Conservation (phyloP, 2,888 invertebrate species). For the Tenodera sinensis region DNA sequence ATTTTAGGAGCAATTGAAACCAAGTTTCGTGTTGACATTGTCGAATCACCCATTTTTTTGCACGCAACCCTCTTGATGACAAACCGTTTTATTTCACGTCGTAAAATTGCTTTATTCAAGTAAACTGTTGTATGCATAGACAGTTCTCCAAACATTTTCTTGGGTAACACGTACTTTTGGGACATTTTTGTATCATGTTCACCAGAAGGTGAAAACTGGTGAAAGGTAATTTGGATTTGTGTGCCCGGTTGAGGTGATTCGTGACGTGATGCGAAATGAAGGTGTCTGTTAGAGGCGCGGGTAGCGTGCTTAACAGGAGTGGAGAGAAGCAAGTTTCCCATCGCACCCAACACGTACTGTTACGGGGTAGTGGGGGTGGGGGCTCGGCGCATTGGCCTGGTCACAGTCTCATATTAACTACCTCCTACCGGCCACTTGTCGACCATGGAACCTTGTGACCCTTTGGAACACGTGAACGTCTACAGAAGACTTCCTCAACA, state of each 20-base stretch:
- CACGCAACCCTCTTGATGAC: too few species aligned
- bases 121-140: too few species aligned
- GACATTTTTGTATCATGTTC: neutral
- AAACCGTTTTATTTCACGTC: too few species aligned
- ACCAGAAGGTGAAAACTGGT: neutral
- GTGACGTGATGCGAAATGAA: neutral
- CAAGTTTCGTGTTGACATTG: too few species aligned
- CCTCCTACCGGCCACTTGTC: neutral
- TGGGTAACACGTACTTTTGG: neutral
- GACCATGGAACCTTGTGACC: conserved; percentile 28
- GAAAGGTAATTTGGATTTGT: neutral
- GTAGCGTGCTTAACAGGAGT: neutral
- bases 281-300: neutral
- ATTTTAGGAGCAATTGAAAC: too few species aligned
- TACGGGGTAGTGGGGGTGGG: neutral
- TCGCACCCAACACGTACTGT: conserved; percentile 16
- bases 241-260: neutral
- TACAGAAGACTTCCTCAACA: conserved; percentile 26
- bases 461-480: conserved; percentile 25
- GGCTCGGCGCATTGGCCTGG: neutral
- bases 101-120: too few species aligned
- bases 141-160: too few species aligned
- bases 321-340: neutral
- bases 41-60: too few species aligned
- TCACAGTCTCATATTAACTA: neutral